Evolutionary conservation across 2,797 vertebrate species (phyloP), one percentile per base, ranked within the genome.

Genomic region (Acanthurus lineatus): DNA sequence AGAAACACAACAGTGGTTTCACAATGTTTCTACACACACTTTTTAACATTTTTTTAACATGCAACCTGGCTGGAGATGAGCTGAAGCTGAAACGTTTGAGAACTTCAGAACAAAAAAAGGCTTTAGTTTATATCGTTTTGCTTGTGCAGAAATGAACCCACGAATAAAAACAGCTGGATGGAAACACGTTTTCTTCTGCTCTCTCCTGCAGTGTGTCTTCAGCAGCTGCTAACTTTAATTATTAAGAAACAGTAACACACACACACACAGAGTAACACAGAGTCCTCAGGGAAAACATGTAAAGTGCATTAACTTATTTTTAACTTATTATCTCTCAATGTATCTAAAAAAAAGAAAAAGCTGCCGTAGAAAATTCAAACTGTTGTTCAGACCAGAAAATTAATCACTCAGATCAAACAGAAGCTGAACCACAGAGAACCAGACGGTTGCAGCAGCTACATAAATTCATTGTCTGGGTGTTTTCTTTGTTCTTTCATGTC

Each of bases 261-360:
- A 71, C 51, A 67, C 25, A 52, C 54, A 44, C 40, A 59, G 35
- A 38, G 4, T 49, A 38, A 64, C 51, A 88, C 60, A 69, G 8
- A 28, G 48, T 54, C 72, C 28, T 57, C 38, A 0, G 52, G 68
- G 74, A 32, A 73, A 85, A 89, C 87, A 84, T 65, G 61, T 69
- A 82, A 87, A 87, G 74, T 86, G 83, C 81, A 84, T 87, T 89
- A 76, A 80, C 38, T 69, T 60, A 63, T 70, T 60, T 71, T 83
- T 84, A 81, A 73, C 58, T 52, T 52, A 51, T 67, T 52, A 51
- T 67, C 44, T 67, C 45, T 57, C 28, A 35, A 22, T 20, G 11
- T n/a, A n/a, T 73, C 60, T 63, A 54, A 68, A 66, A 38, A 66
- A 49, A 72, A 69, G 76, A 67, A 66, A 12, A 49, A 47, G 20